Evolutionary conservation across 2,113 vertebrate species (phyloP), one percentile per base, ranked within the genome.

Genomic region (Mesoclemmys tuberculata): DNA sequence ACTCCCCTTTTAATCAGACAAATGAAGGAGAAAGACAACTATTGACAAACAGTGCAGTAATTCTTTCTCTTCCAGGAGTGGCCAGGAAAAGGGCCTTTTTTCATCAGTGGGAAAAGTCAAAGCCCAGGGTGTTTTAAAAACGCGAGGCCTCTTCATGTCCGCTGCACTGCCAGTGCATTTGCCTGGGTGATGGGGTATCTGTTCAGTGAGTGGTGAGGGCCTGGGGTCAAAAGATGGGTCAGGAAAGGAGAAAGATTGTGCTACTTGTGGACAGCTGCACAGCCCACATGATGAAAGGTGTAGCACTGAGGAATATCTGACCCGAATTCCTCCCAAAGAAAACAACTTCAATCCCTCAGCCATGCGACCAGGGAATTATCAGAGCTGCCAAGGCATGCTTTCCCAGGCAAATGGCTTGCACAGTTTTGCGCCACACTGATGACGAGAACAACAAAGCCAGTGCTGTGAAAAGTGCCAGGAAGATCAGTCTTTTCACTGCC

Each of bases 21-120:
- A n/a, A n/a, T n/a, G n/a, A n/a, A n/a, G n/a, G n/a, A n/a, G n/a
- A n/a, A n/a, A n/a, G n/a, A n/a, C n/a, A n/a, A n/a, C n/a, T n/a
- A n/a, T n/a, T n/a, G n/a, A n/a, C n/a, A n/a, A n/a, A n/a, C n/a
- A n/a, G n/a, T n/a, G n/a, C n/a, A n/a, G n/a, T n/a, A n/a, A n/a
- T n/a, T n/a, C n/a, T n/a, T n/a, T n/a, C n/a, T n/a, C n/a, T 35
- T 35, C 35, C 0, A 8, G 3, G 31, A 4, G 16, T 19, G 61
- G 61, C 18, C 19, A n/a, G 61, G 35, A n/a, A 68, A 68, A n/a
- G 61, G 61, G 35, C 16, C 61, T n/a, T n/a, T 68, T 16, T 64
- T 31, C 58, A 27, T 58, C 31, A 14, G 6, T 16, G 58, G 58
- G 31, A 64, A 31, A 64, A 31, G 58, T 64, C 29, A 64, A 58